These are phyloP conservation scores for Ladona fulva DNA, from an alignment of 1,140 invertebrate genomes.

Conservation along the genomic window DNA sequence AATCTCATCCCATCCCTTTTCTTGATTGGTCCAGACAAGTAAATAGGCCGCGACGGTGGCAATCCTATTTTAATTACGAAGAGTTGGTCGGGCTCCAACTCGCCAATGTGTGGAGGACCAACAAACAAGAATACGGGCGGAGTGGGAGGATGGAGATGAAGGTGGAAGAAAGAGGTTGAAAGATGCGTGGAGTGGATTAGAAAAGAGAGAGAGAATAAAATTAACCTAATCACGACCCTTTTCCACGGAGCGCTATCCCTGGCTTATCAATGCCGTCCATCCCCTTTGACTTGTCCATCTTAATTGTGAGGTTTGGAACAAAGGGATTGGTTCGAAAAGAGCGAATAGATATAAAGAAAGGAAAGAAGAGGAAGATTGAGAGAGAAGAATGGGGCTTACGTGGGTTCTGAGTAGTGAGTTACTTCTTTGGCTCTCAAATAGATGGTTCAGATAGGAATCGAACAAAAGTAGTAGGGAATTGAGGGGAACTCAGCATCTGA, in stretches of 20 bases:
- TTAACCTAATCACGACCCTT: background rate
- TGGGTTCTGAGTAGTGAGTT: no score
- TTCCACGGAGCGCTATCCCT: no score
- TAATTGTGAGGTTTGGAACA: background rate
- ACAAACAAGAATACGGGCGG: background rate
- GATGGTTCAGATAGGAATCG: no score
- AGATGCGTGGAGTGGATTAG: background rate
- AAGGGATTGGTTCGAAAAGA: no score
- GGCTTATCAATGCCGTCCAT: background rate
- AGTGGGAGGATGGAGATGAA: background rate
- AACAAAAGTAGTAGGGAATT: no score
- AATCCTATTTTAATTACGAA: background rate
- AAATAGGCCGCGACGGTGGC: background rate
- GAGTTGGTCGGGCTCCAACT: background rate
- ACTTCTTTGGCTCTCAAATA: no score
- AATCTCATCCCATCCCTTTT: background rate
- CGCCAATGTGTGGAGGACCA: background rate
- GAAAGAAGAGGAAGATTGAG: background rate
- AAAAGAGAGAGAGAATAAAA: background rate
- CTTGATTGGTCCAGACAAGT: background rate
- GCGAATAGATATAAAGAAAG: background rate
- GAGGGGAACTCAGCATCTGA: no score
- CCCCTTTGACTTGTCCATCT: background rate
- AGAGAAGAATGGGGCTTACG: background rate
- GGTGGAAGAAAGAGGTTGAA: background rate